A percentile compares a stretch with the other conserved stretches of the same genome.
Evolutionary conservation across 2,888 invertebrate species (phyloP).

Genomic region (Ichneumon xanthorius): DNA sequence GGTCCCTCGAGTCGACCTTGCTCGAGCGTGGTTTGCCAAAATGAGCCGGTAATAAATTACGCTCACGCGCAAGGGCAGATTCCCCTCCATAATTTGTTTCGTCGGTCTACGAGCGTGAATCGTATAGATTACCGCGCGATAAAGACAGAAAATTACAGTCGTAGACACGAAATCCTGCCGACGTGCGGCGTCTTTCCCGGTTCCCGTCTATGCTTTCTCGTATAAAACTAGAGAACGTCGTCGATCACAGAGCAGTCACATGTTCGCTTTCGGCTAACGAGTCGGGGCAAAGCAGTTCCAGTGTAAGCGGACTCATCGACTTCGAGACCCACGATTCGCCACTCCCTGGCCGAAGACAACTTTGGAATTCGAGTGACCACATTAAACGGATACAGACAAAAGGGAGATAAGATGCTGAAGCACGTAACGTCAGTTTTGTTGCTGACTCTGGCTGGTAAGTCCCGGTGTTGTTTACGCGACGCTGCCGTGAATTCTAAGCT

Average conservation of each 20-base stretch:
- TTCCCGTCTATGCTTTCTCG: slow-evolving; percentile 27
- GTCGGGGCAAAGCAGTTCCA: background rate
- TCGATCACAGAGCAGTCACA: slow-evolving; percentile 45
- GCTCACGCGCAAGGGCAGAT: slow-evolving; percentile 24
- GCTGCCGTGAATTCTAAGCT: background rate
- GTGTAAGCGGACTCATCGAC: background rate
- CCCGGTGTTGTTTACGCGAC: background rate
- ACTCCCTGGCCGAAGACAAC: slow-evolving; percentile 1
- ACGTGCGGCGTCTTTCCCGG: slow-evolving; percentile 1
- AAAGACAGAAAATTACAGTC: slow-evolving; percentile 15
- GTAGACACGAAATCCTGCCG: slow-evolving; percentile 6
- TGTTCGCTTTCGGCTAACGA: slow-evolving; percentile 40
- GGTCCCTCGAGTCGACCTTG: slow-evolving; percentile 15
- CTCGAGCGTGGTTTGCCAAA: slow-evolving; percentile 8
- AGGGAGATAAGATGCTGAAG: slow-evolving; percentile 47
- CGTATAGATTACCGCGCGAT: background rate
- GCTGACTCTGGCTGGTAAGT: slow-evolving; percentile 40
- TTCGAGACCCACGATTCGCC: background rate
- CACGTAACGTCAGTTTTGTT: slow-evolving; percentile 19
- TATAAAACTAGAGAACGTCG: slow-evolving; percentile 58
- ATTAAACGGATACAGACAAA: slow-evolving; percentile 13
- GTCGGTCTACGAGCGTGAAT: slow-evolving; percentile 8
- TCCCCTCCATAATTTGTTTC: background rate
- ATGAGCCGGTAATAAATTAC: slow-evolving; percentile 10
- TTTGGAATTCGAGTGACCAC: slow-evolving; percentile 10